phyloP scores from a whole-genome alignment of 2,797 vertebrate species.

The Rhinogobio ventralis region DNA sequence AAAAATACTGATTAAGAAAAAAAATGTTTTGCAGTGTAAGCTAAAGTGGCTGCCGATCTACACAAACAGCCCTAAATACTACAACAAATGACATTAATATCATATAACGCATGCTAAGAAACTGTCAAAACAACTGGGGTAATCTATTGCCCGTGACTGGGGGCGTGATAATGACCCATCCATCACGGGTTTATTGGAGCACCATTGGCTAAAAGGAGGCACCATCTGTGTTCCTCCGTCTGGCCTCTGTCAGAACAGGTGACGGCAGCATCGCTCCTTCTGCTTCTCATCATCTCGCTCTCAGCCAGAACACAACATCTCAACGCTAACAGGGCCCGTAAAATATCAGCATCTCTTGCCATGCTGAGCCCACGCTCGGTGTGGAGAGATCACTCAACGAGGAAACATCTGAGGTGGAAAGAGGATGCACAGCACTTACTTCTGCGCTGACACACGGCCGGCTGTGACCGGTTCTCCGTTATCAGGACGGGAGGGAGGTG shows the following conservation, averaged over 20 bases:
- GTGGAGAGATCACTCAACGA: slow-evolving; percentile 19
- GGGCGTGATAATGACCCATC: slow-evolving; percentile 49
- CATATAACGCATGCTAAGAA: slow-evolving; percentile 40
- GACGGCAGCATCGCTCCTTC: slow-evolving; percentile 54
- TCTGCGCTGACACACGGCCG: background rate
- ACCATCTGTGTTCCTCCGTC: slow-evolving; percentile 58
- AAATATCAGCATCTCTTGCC: slow-evolving; percentile 14
- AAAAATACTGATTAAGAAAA: no score
- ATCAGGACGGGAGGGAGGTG: slow-evolving; percentile 30
- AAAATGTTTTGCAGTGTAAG: background rate
- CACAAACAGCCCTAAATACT: background rate
- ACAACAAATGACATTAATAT: slow-evolving; percentile 43
- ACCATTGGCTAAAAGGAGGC: slow-evolving; percentile 40
- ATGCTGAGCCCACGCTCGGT: background rate
- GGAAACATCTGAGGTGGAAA: slow-evolving; percentile 30
- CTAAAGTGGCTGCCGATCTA: slow-evolving; percentile 5
- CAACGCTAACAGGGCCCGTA: slow-evolving; percentile 27
- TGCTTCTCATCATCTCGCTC: slow-evolving; percentile 45
- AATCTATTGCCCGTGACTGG: slow-evolving; percentile 23
- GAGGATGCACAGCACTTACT: slow-evolving; percentile 7
- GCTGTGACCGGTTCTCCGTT: background rate
- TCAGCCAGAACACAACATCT: slow-evolving; percentile 39
- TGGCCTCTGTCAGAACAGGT: slow-evolving; percentile 54
- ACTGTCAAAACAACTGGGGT: slow-evolving; percentile 21
- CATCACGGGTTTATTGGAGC: slow-evolving; percentile 49